These are phyloP conservation scores for Leptarthrus brevirostris DNA, from an alignment of 2,888 invertebrate species.

Conservation along the genomic window DNA sequence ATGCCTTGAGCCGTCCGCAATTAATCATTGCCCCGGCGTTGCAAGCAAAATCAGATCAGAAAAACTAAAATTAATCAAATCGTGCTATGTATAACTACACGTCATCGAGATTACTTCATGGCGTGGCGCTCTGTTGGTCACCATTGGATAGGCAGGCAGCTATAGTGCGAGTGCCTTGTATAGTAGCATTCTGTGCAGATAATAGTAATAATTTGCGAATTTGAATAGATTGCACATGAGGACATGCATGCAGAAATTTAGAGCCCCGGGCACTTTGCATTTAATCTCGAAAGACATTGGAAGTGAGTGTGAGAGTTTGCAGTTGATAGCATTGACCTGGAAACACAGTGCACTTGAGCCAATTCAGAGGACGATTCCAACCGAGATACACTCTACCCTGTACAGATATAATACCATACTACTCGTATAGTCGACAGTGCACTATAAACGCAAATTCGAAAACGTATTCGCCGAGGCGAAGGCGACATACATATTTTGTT, in stretches of 20 bases:
- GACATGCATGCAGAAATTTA: slow-evolving; percentile 50
- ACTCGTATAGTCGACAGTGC: not conserved
- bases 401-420: not conserved
- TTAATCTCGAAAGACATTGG: slow-evolving; percentile 51
- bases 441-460: not conserved
- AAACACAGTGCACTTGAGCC: slow-evolving; percentile 69
- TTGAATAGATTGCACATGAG: slow-evolving; percentile 47
- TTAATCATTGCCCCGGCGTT: not conserved
- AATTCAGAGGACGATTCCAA: slow-evolving; percentile 50
- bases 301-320: slow-evolving; percentile 49
- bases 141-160: too few species aligned
- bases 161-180: too few species aligned
- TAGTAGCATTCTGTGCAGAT: slow-evolving; percentile 11
- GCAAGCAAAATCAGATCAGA: not conserved
- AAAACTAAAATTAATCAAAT: slow-evolving; percentile 34
- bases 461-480: slow-evolving; percentile 13
- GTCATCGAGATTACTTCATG: not conserved
- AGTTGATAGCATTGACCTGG: slow-evolving; percentile 64
- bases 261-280: slow-evolving; percentile 49
- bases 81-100: not conserved
- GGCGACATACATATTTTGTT: slow-evolving; percentile 11
- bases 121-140: not conserved
- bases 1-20: not conserved
- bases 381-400: slow-evolving; percentile 6
- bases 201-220: slow-evolving; percentile 25